phyloP scores from a whole-genome alignment of 2,797 vertebrate genomes.

The Sebastes reedi region DNA sequence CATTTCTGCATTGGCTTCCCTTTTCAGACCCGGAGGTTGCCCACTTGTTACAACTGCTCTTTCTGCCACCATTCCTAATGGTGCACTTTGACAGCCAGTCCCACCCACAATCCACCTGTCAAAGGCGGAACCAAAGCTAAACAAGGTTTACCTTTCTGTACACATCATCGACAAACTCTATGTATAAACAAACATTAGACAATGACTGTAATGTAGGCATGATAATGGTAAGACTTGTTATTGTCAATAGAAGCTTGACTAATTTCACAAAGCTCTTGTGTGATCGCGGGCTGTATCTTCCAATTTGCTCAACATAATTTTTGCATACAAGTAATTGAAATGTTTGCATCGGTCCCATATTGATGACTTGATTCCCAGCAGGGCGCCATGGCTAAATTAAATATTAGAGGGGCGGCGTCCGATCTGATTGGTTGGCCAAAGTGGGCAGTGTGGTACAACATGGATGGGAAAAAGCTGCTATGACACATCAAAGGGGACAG shows the following conservation, averaged over 20 bases:
- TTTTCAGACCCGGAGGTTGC: too few relatives aligned
- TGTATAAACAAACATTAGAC: background rate
- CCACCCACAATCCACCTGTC: background rate
- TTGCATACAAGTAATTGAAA: background rate
- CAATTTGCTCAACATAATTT: background rate
- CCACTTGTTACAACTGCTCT: background rate
- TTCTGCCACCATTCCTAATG: background rate
- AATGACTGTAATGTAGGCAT: background rate
- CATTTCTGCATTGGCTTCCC: too few relatives aligned
- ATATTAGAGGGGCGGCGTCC: background rate
- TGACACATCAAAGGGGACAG: slow-evolving; percentile 55
- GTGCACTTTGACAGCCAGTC: background rate
- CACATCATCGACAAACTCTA: background rate
- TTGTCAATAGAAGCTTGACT: background rate
- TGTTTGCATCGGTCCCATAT: background rate
- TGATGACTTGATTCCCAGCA: background rate
- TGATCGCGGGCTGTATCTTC: background rate
- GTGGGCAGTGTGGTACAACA: slow-evolving; percentile 1
- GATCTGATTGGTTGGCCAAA: slow-evolving; percentile 10
- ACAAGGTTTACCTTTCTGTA: background rate
- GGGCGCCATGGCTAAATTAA: background rate
- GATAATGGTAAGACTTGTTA: background rate
- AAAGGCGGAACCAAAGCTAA: background rate
- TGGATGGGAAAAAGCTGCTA: slow-evolving; percentile 5
- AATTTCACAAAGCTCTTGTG: background rate